phyloP scores from a whole-genome alignment of 2,113 vertebrate genomes.

The Nyctibius bracteatus region DNA sequence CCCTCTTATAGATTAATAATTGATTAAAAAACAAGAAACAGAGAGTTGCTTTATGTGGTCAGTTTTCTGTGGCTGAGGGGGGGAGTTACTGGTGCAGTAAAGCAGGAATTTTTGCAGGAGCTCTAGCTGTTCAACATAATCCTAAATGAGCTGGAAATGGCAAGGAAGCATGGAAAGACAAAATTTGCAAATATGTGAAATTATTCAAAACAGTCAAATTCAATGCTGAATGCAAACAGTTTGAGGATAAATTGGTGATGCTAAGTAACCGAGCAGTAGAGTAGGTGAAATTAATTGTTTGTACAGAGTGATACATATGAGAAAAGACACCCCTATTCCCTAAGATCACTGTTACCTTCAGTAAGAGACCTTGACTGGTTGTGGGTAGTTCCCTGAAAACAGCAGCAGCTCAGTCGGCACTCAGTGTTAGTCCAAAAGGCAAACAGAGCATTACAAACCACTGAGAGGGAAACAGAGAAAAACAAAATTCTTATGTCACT shows the following conservation, averaged over 20 bases:
- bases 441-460: neutral
- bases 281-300: neutral
- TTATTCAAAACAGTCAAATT: neutral
- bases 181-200: neutral
- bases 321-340: neutral
- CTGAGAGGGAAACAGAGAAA: neutral
- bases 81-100: neutral
- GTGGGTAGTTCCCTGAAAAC: neutral
- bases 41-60: neutral
- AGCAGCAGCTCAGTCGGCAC: neutral
- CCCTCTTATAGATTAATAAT: neutral
- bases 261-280: neutral
- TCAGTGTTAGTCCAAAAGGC: neutral
- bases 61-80: neutral
- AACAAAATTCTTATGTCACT: neutral
- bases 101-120: neutral
- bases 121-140: neutral
- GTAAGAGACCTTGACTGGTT: neutral
- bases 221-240: neutral
- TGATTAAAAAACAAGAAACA: neutral
- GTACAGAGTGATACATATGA: neutral
- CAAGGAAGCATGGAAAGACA: neutral
- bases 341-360: neutral
- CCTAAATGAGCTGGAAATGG: neutral
- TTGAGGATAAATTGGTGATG: neutral